phyloP scores from a whole-genome alignment of 2,113 vertebrate species.

The Copsychus sechellarum region DNA sequence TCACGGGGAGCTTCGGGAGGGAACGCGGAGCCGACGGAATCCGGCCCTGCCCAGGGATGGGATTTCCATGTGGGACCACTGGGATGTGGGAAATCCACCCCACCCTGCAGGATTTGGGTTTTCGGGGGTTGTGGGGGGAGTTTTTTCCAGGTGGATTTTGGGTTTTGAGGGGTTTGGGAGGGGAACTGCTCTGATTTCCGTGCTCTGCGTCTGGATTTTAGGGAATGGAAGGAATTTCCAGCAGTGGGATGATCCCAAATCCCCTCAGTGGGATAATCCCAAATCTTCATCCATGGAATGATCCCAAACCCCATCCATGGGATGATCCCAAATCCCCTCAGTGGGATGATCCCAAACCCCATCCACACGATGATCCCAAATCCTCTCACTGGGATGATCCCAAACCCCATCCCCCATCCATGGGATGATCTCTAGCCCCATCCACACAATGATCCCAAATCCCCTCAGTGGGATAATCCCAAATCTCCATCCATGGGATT shows the following conservation, averaged over 20 bases:
- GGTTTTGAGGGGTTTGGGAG: fast-evolving
- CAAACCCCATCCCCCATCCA: background rate
- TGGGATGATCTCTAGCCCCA: background rate
- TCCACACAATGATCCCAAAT: background rate
- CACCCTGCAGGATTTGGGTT: fast-evolving
- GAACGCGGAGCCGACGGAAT: background rate
- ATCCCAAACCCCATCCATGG: background rate
- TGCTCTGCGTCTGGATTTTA: too few species aligned
- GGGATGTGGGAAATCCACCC: background rate
- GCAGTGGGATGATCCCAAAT: background rate
- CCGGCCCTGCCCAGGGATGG: fast-evolving
- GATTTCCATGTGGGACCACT: background rate
- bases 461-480: background rate
- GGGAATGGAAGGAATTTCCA: background rate
- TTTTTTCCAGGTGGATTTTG: fast-evolving
- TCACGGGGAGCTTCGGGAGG: background rate
- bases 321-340: background rate
- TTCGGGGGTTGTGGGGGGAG: fast-evolving
- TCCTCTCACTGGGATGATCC: background rate
- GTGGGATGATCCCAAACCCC: background rate
- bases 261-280: too few species aligned
- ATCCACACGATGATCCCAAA: background rate
- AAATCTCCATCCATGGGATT: background rate
- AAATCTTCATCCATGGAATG: too few species aligned
- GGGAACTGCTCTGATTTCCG: background rate